A percentile compares a stretch with the other conserved stretches of the same genome.
phyloP scores from a whole-genome alignment of 2,888 invertebrate genomes.

The Gari tellinella region DNA sequence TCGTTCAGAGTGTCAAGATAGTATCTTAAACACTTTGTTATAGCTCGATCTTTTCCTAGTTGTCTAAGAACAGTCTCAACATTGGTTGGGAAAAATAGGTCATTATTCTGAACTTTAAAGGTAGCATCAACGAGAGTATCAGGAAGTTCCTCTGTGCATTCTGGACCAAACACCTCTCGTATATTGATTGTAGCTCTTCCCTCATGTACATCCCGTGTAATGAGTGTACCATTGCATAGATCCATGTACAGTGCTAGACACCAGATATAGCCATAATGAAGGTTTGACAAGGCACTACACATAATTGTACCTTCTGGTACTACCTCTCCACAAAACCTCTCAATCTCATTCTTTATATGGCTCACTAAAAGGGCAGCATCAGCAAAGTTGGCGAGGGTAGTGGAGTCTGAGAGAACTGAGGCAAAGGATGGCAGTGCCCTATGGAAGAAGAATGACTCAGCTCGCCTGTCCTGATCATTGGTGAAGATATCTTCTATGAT shows the following conservation, averaged over 20 bases:
- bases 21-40: slow-evolving; percentile 10
- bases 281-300: not conserved
- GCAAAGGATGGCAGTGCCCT: no score
- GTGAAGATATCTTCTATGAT: slow-evolving; percentile 21
- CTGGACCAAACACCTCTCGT: slow-evolving; percentile 23
- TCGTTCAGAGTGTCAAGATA: slow-evolving; percentile 7
- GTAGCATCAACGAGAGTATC: slow-evolving; percentile 7
- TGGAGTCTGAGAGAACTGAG: no score
- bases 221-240: not conserved
- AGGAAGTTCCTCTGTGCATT: slow-evolving; percentile 3
- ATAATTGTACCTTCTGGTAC: not conserved
- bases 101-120: not conserved
- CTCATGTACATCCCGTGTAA: not conserved
- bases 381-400: no score
- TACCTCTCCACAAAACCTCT: not conserved
- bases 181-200: slow-evolving; percentile 1
- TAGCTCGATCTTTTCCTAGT: not conserved
- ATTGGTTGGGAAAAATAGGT: slow-evolving; percentile 4
- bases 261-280: slow-evolving; percentile 12
- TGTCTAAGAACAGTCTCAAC: slow-evolving; percentile 1
- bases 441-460: no score
- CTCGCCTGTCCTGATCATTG: no score
- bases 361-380: not conserved
- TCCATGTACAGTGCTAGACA: slow-evolving; percentile 10
- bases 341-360: not conserved